phyloP scores from a whole-genome alignment of 2,888 invertebrate genomes.

The Chydorus sphaericus region DNA sequence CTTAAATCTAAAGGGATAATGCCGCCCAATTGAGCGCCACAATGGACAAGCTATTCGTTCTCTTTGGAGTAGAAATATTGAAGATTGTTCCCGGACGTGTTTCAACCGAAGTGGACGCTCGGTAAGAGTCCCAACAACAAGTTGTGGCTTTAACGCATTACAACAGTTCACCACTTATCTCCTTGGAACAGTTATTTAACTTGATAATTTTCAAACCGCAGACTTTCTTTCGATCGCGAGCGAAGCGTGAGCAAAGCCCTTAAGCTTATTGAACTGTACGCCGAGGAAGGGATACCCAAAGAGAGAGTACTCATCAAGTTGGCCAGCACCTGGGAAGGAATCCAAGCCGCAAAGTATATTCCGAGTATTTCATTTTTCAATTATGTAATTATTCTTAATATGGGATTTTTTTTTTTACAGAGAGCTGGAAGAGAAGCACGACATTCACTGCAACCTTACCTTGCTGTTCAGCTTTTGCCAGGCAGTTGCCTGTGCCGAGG shows the following conservation, averaged over 20 bases:
- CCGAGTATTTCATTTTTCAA: background rate
- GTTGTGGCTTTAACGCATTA: too few species aligned
- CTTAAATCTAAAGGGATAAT: conserved; percentile 21
- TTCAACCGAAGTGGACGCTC: conserved; percentile 91
- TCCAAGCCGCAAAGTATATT: conserved; percentile 81
- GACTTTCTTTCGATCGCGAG: conserved; percentile 86
- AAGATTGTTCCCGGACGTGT: conserved; percentile 95
- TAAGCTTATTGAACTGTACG: conserved; percentile 75
- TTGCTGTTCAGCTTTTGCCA: conserved; percentile 88
- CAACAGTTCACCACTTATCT: background rate
- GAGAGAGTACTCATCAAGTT: conserved; percentile 92
- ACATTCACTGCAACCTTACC: conserved; percentile 95
- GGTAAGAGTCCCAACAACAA: too few species aligned
- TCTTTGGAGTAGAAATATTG: conserved; percentile 93
- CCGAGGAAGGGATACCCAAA: conserved; percentile 73
- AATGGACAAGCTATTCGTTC: conserved; percentile 83
- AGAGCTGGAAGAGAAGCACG: conserved; percentile 74
- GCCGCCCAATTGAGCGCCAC: conserved; percentile 66
- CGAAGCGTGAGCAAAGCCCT: conserved; percentile 80
- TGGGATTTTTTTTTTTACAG: conserved; percentile 33
- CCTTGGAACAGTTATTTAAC: background rate
- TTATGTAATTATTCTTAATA: background rate
- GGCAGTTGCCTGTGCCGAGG: conserved; percentile 96
- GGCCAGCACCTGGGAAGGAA: conserved; percentile 98
- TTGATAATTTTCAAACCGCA: conserved; percentile 27